A percentile compares a stretch with the other conserved stretches of the same genome.
These are phyloP conservation scores for Falco rusticolus DNA, from an alignment of 2,797 vertebrate genomes.

Conservation along the genomic window DNA sequence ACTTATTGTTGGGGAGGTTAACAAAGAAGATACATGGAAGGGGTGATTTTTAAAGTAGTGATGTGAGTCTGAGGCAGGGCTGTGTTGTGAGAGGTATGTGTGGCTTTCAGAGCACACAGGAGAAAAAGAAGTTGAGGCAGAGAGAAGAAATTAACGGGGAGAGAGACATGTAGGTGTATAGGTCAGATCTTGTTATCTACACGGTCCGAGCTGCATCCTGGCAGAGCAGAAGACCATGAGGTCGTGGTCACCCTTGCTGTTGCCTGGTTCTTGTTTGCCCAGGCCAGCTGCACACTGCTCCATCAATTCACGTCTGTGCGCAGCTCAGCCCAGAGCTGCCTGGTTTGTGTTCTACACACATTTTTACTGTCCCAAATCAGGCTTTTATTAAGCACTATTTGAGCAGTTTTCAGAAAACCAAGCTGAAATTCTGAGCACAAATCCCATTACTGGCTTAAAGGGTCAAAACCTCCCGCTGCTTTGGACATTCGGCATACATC, in stretches of 20 bases:
- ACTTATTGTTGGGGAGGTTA: not conserved
- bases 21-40: not conserved
- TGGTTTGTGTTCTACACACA: not conserved
- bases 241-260: not conserved
- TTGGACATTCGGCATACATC: not conserved
- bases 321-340: not conserved
- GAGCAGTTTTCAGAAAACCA: not conserved
- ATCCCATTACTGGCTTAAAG: not conserved
- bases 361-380: not conserved
- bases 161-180: not conserved
- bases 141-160: not conserved
- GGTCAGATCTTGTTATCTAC: not conserved
- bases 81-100: not conserved
- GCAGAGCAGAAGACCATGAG: not conserved
- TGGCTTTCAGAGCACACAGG: not conserved
- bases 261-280: not conserved
- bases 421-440: not conserved
- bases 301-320: accelerated
- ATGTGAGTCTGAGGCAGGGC: not conserved
- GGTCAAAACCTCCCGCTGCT: not conserved
- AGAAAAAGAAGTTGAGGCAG: not conserved
- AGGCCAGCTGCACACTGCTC: too few species aligned
- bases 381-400: not conserved
- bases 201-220: not conserved
- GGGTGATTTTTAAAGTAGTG: not conserved